Conservation (phyloP, 2,797 vertebrate genomes). For the Sternarchorhynchus goeldii region DNA sequence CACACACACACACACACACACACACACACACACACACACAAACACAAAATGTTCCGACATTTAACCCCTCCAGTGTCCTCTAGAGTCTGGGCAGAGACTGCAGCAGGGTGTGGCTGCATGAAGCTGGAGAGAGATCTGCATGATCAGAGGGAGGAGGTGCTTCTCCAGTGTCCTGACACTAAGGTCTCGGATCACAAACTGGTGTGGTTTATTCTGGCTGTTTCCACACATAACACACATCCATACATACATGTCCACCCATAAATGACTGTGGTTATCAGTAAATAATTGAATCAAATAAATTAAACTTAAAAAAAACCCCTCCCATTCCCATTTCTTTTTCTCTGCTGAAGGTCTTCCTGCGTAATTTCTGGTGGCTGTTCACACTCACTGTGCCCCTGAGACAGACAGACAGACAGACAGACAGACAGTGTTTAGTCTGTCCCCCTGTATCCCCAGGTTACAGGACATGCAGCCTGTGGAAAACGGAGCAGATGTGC, state of each 20-base stretch:
- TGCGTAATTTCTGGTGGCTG: constrained; percentile 30
- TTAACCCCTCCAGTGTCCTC: constrained; percentile 45
- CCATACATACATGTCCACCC: no score
- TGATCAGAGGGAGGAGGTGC: constrained; percentile 10
- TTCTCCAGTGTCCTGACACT: no score
- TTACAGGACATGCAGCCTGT: constrained; percentile 37
- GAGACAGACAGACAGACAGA: no score
- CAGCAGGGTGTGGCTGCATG: constrained; percentile 41
- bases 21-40: constrained; percentile 35
- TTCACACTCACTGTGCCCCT: constrained; percentile 17
- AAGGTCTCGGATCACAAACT: no score
- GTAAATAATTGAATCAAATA: constrained; percentile 5
- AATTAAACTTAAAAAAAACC: not conserved
- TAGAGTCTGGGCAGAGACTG: constrained; percentile 38
- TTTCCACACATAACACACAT: no score
- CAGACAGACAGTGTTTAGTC: constrained; percentile 31
- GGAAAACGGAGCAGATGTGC: constrained; percentile 47
- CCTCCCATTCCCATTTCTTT: constrained; percentile 18
- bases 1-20: constrained; percentile 28
- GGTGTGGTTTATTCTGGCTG: no score
- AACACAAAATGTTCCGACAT: constrained; percentile 42
- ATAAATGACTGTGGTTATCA: not conserved
- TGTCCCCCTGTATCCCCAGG: constrained; percentile 36
- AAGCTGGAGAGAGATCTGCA: not conserved
- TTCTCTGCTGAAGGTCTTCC: constrained; percentile 10